phyloP scores from a whole-genome alignment of 35 echinoderm and acorn worm genomes.

The Ptychodera flava region DNA sequence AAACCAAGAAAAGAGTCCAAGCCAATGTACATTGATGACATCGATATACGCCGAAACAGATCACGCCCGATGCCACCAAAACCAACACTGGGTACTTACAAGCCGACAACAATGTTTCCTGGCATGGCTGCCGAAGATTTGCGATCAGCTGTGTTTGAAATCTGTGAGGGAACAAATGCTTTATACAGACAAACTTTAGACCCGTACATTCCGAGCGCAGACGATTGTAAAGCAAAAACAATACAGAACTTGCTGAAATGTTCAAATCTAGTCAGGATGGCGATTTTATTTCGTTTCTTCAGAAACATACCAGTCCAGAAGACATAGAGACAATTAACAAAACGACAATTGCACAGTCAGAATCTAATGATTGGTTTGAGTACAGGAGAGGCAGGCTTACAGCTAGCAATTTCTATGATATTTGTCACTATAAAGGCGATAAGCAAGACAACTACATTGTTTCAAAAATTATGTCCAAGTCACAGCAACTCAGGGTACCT shows the following conservation, averaged over 20 bases:
- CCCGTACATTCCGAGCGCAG: neutral
- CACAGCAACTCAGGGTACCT: neutral
- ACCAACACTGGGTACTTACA: neutral
- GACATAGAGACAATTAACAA: neutral
- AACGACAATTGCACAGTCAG: neutral
- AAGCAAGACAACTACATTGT: neutral
- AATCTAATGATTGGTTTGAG: neutral
- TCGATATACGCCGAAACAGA: conserved; percentile 9
- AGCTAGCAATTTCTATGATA: neutral
- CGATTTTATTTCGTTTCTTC: neutral
- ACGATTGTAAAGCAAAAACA: neutral
- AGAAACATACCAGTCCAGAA: neutral
- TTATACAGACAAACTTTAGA: neutral
- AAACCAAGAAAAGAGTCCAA: conserved; percentile 11
- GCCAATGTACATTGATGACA: conserved; percentile 4
- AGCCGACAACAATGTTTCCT: neutral
- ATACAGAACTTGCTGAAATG: neutral
- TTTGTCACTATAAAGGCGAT: neutral
- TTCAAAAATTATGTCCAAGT: neutral
- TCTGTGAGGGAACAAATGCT: neutral
- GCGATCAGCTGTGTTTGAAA: neutral
- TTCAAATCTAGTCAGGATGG: neutral
- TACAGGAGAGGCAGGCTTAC: neutral
- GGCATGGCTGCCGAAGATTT: neutral
- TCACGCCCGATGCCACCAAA: conserved; percentile 10